These are phyloP conservation scores for Rhingia campestris DNA, from an alignment of 2,888 invertebrate genomes.

Conservation along the genomic window DNA sequence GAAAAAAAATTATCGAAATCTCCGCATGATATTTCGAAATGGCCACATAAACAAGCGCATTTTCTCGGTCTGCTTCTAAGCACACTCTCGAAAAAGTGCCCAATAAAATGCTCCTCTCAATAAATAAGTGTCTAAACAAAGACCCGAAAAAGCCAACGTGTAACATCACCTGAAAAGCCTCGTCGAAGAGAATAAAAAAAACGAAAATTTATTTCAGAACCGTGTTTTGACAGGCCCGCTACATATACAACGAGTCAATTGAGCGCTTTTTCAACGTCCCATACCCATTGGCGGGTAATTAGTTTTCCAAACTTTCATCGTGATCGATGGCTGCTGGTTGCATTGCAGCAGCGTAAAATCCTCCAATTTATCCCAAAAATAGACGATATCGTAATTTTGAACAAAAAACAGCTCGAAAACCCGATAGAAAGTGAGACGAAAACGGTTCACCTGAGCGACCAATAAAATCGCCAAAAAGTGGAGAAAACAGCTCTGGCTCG, in stretches of 20 bases:
- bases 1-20: constrained; percentile 13
- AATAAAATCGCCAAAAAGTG: constrained; percentile 39
- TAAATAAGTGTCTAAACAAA: constrained; percentile 53
- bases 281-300: constrained; percentile 51
- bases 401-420: background rate
- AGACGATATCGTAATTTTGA: constrained; percentile 34
- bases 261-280: constrained; percentile 55
- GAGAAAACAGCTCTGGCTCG: constrained; percentile 43
- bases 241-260: constrained; percentile 52
- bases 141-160: background rate
- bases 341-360: constrained; percentile 36
- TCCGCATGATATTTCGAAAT: constrained; percentile 38
- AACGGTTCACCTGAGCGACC: constrained; percentile 44
- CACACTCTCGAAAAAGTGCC: constrained; percentile 29
- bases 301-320: constrained; percentile 58
- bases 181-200: background rate
- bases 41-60: constrained; percentile 23
- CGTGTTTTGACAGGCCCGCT: constrained; percentile 59
- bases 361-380: constrained; percentile 55
- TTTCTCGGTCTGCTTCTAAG: constrained; percentile 33
- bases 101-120: constrained; percentile 46
- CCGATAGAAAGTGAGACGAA: background rate
- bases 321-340: constrained; percentile 58
- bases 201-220: background rate
- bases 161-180: constrained; percentile 23